These are phyloP conservation scores for Sinocyclocheilus grahami DNA, from an alignment of 2,113 vertebrate species.

Conservation along the genomic window DNA sequence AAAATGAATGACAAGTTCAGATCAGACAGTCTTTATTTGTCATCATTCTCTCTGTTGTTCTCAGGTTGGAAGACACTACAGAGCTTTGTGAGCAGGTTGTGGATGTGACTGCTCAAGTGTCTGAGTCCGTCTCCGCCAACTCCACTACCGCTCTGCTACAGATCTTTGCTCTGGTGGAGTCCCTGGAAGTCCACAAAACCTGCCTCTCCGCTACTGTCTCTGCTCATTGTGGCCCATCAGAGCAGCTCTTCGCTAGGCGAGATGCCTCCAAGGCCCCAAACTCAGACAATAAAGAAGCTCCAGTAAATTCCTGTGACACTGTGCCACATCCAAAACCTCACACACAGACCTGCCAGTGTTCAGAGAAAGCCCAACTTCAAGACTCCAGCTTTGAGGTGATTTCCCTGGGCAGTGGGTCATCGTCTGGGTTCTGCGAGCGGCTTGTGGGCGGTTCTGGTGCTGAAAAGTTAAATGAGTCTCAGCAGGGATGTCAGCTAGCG, in stretches of 20 bases:
- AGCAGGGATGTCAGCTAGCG: slow-evolving; percentile 40
- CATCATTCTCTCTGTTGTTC: neutral
- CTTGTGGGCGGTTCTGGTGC: slow-evolving; percentile 58
- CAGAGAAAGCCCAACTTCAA: slow-evolving; percentile 53
- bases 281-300: neutral
- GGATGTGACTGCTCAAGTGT: slow-evolving; percentile 45
- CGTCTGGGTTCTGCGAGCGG: slow-evolving; percentile 77
- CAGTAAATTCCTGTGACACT: neutral
- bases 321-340: neutral
- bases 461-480: slow-evolving; percentile 51
- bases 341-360: slow-evolving; percentile 31
- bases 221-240: neutral
- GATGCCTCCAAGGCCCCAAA: slow-evolving; percentile 18
- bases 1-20: neutral
- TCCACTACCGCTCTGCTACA: slow-evolving; percentile 71
- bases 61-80: slow-evolving; percentile 61
- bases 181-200: slow-evolving; percentile 54
- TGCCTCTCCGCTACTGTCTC: neutral
- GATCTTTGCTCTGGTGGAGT: slow-evolving; percentile 71
- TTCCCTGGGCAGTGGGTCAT: slow-evolving; percentile 74
- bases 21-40: neutral
- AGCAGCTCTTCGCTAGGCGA: slow-evolving; percentile 18
- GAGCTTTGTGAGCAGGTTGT: slow-evolving; percentile 63
- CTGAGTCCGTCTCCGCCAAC: slow-evolving; percentile 52
- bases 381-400: slow-evolving; percentile 73